Evolutionary conservation across 2,888 invertebrate species (phyloP), one percentile per base, ranked within the genome.

Genomic region (Sthenelais limicola): DNA sequence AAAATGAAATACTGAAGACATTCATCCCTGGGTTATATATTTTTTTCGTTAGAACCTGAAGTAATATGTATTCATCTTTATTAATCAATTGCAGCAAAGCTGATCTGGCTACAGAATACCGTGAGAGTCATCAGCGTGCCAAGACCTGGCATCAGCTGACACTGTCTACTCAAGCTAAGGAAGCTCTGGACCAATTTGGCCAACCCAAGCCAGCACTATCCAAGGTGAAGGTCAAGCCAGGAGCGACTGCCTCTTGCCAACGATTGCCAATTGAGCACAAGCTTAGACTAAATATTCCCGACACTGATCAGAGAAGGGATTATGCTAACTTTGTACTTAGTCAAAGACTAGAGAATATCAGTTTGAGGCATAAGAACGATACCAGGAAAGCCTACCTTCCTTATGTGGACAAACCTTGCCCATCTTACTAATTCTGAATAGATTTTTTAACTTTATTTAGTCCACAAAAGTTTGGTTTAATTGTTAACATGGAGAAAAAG

Each of bases 111-210:
- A 80, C 78, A 21, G 81, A 82, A n/a, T 84, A 78, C 73, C 74
- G 76, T n/a, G 78, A 79, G 5, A 74, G 80, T 49, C 48, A 80
- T 66, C 80, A 80, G 48, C 73, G 81, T 68, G 84, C 84, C 2
- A 82, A 80, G 70, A 82, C 82, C 7, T 85, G 85, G 84, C 85
- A 85, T 56, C 82, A 84, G 71, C n/a, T 43, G 12, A 62, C 70
- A 1, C 24, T 73, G 21, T 54, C 70, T 21, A 38, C 73, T n/a
- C 73, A 84, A 82, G 84, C 83, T 2, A 80, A 83, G 74, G 82
- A 83, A 76, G 62, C 77, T 24, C 71, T 83, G 35, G 73, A 76
- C 7, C 71, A 80, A 48, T 78, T 80, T 69, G 83, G 82, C 3
- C 78, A 80, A 4, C 81, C 80, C 15, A 73, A 72, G 43, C 73